Evolutionary conservation across 2,888 invertebrate genomes (phyloP).

Genomic region (Dichetophora obliterata): DNA sequence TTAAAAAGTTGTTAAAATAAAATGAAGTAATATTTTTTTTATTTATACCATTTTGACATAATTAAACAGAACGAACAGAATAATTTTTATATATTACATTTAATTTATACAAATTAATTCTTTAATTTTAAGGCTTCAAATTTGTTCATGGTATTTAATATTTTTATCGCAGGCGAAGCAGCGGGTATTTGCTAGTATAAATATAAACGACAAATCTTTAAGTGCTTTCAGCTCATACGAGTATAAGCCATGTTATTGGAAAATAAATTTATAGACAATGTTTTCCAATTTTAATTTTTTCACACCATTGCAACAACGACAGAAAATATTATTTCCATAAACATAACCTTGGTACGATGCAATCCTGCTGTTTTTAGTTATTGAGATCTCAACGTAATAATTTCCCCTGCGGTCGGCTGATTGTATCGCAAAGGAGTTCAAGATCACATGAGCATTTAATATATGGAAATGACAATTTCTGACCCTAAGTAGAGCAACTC

Average conservation of each 20-base stretch:
- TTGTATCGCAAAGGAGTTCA: slow-evolving; percentile 30
- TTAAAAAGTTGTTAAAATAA: too few species aligned
- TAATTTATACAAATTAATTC: too few species aligned
- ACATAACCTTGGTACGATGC: slow-evolving; percentile 12
- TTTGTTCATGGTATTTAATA: too few species aligned
- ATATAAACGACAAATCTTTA: too few species aligned
- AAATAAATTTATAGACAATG: background rate
- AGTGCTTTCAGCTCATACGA: too few species aligned
- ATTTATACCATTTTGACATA: too few species aligned
- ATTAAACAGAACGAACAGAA: too few species aligned
- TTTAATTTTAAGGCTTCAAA: too few species aligned
- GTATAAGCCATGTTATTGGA: background rate
- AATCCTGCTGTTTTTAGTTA: slow-evolving; percentile 26
- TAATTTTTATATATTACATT: too few species aligned
- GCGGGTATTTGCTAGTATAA: too few species aligned
- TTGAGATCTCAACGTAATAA: slow-evolving; percentile 34
- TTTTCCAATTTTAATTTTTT: background rate
- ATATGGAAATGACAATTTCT: slow-evolving; percentile 28
- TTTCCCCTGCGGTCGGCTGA: slow-evolving; percentile 12
- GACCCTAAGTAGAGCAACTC: background rate
- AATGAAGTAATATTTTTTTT: too few species aligned
- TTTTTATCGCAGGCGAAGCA: too few species aligned
- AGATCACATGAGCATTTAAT: slow-evolving; percentile 19
- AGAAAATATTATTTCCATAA: background rate
- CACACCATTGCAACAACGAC: background rate